Evolutionary conservation across 2,113 vertebrate species (phyloP).

Genomic region (Chloroceryle aenea): DNA sequence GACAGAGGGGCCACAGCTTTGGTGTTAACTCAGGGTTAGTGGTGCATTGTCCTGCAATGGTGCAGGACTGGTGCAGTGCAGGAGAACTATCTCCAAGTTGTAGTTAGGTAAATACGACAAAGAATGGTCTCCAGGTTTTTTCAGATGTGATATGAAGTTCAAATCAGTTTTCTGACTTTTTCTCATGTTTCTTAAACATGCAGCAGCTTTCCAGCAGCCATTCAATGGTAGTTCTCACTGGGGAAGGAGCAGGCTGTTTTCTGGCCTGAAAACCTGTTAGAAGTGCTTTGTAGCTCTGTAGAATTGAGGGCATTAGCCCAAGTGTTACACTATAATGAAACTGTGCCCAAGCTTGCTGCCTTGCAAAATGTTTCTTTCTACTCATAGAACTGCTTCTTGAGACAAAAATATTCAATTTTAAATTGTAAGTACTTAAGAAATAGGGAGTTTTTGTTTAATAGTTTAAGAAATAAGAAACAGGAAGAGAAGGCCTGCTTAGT

Average conservation of each 20-base stretch:
- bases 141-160: neutral
- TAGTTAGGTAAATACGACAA: neutral
- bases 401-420: neutral
- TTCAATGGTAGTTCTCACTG: neutral
- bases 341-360: neutral
- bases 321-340: neutral
- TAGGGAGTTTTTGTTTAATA: neutral
- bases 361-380: neutral
- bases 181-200: neutral
- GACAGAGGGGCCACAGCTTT: accelerated
- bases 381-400: neutral
- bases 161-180: neutral
- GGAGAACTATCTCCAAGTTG: neutral
- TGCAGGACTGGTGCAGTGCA: neutral
- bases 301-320: neutral
- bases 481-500: neutral
- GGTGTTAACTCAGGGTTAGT: accelerated
- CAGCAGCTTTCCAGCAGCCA: neutral
- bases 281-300: neutral
- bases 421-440: neutral
- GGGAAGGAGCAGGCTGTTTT: neutral
- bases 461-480: neutral
- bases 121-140: neutral
- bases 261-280: neutral
- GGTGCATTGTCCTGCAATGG: neutral